Evolutionary conservation across 2,113 vertebrate species (phyloP), one percentile per base, ranked within the genome.

Genomic region (Xiphias gladius): DNA sequence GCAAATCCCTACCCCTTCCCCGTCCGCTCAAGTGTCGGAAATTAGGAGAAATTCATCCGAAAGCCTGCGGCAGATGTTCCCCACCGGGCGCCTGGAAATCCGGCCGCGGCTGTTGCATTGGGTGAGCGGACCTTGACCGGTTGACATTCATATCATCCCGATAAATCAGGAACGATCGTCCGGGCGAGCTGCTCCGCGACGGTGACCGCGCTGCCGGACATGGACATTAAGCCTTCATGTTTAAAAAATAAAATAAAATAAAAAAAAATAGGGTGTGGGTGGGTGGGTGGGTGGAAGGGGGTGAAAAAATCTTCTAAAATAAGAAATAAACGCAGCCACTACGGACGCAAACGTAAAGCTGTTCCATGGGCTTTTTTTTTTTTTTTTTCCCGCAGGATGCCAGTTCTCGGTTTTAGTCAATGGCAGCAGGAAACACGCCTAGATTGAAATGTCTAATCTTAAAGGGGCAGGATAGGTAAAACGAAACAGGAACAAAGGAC

Each of bases 361-460:
- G 83, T 75, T 72, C 43, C 71, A 57, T 85, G 73, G 41, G 86
- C 26, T 65, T 63, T 75, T 83, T 75, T 73, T 72, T 69, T 65
- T 63, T 75, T 83, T 75, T 73, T 72, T 69, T 72, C 75, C 91
- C 76, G 93, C 92, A 93, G 88, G 92, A 92, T 87, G 81, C 76
- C 82, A 86, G 87, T 57, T 81, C 84, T 87, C 64, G 81, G 84
- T 87, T 94, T 90, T 73, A 89, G 88, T 94, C 93, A 93, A 94
- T 93, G 94, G 94, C 83, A 94, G 94, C 93, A 95, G 92, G 94
- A 95, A 96, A 96, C 94, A 95, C 95, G 95, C 95, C 95, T 94
- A 91, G 93, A 94, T 91, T 92, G 83, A 93, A 93, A 81, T 85
- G 87, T 89, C 90, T 89, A 64, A 83, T 93, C 94, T 95, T 96